A percentile compares a stretch with the other conserved stretches of the same genome.
phyloP scores from a whole-genome alignment of 1,140 invertebrate species.

The Ceratosolen fusciceps region DNA sequence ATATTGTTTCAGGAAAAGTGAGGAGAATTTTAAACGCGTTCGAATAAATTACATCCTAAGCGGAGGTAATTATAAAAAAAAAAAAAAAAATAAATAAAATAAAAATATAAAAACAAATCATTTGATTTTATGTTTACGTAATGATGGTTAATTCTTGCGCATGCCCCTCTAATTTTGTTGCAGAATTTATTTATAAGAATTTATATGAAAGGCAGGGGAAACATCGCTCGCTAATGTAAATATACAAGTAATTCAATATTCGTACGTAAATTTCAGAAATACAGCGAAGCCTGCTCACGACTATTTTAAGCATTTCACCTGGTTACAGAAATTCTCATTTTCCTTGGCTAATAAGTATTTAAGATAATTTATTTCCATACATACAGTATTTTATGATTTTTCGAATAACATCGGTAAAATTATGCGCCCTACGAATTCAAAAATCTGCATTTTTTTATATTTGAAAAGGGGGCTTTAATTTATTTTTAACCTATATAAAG shows the following conservation, averaged over 20 bases:
- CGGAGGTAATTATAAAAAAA: too few species aligned
- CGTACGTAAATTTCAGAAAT: constrained; percentile 9
- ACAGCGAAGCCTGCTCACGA: background rate
- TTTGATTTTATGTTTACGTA: too few species aligned
- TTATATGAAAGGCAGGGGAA: background rate
- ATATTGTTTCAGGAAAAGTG: too few species aligned
- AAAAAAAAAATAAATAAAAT: too few species aligned
- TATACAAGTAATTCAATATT: constrained; percentile 18
- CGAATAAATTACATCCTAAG: too few species aligned
- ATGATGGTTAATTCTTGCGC: too few species aligned
- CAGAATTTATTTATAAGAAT: background rate
- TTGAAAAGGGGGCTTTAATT: background rate
- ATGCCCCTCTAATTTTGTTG: too few species aligned
- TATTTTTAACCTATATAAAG: background rate
- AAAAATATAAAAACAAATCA: too few species aligned
- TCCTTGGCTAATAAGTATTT: background rate
- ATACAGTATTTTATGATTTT: background rate
- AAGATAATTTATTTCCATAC: background rate
- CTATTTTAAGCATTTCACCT: background rate
- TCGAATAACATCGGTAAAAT: background rate
- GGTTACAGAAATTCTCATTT: constrained; percentile 1
- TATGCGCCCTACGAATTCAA: background rate
- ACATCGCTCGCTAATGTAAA: background rate
- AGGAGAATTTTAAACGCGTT: too few species aligned
- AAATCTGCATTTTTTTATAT: background rate